These are phyloP conservation scores for Oryzias curvinotus DNA, from an alignment of 2,113 vertebrate genomes.

Conservation along the genomic window DNA sequence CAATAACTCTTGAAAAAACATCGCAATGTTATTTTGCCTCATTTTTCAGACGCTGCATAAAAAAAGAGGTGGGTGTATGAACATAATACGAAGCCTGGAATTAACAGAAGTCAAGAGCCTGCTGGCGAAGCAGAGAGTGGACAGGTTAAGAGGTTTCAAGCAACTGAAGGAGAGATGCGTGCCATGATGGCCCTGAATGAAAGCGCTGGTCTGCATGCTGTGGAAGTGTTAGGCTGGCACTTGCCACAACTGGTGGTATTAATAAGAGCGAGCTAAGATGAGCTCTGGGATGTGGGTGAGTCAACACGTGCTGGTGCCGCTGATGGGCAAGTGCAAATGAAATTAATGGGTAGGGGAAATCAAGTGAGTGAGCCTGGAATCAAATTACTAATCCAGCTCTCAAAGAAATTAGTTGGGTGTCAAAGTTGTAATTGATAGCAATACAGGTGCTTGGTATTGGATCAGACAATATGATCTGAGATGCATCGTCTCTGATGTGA, in stretches of 20 bases:
- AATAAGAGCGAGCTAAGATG: slow-evolving; percentile 75
- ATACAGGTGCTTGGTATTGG: slow-evolving; percentile 66
- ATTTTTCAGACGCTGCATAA: too few relatives aligned
- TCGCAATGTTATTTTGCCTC: too few relatives aligned
- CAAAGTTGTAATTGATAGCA: slow-evolving; percentile 85
- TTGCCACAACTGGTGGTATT: slow-evolving; percentile 67
- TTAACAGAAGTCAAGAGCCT: slow-evolving; percentile 35
- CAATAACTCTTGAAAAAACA: too few relatives aligned
- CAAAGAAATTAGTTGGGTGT: slow-evolving; percentile 81
- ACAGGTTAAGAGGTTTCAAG: slow-evolving; percentile 62
- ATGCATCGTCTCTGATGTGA: slow-evolving; percentile 72
- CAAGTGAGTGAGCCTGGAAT: slow-evolving; percentile 80
- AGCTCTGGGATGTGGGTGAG: slow-evolving; percentile 76
- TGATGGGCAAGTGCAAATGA: slow-evolving; percentile 80
- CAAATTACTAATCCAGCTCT: slow-evolving; percentile 79
- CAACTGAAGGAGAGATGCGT: slow-evolving; percentile 57
- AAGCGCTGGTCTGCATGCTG: slow-evolving; percentile 37
- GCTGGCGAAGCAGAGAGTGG: slow-evolving; percentile 55
- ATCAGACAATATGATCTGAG: slow-evolving; percentile 79
- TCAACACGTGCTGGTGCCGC: slow-evolving; percentile 72
- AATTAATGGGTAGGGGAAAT: slow-evolving; percentile 84
- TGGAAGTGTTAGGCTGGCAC: slow-evolving; percentile 55
- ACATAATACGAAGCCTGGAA: neutral
- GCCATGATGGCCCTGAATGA: slow-evolving; percentile 46
- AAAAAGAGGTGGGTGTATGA: too few relatives aligned